These are phyloP conservation scores for Apantesis nais DNA, from an alignment of 2,888 invertebrate species.

Conservation along the genomic window DNA sequence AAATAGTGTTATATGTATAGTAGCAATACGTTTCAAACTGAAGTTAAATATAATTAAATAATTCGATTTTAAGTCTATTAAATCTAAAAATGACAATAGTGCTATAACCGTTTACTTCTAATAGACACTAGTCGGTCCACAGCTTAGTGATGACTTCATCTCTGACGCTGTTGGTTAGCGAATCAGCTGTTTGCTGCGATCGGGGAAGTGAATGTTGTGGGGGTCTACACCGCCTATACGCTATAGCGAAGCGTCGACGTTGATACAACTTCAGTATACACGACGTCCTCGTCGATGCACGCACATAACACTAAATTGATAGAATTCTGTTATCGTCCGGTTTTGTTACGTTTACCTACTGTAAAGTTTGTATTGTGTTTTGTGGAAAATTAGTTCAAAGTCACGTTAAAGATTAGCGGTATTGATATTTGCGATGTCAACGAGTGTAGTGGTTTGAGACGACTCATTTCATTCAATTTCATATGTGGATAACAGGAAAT, in stretches of 20 bases:
- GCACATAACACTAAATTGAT: constrained; percentile 39
- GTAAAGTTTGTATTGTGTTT: constrained; percentile 37
- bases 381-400: constrained; percentile 27
- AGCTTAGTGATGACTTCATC: constrained; percentile 21
- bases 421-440: constrained; percentile 14
- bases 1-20: neutral
- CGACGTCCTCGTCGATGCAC: constrained; percentile 61
- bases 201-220: constrained; percentile 60
- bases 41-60: neutral
- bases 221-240: constrained; percentile 30
- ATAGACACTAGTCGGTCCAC: constrained; percentile 14
- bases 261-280: constrained; percentile 70
- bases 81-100: neutral
- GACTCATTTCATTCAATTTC: constrained; percentile 23
- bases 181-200: constrained; percentile 75
- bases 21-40: neutral
- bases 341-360: constrained; percentile 50
- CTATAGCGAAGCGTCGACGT: constrained; percentile 44
- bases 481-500: constrained; percentile 20
- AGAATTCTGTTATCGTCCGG: constrained; percentile 57
- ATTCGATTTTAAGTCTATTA: neutral
- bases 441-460: constrained; percentile 20
- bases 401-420: constrained; percentile 21
- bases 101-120: neutral
- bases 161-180: constrained; percentile 49